Percentiles rank a stretch among this genome's conserved stretches.
Conservation (phyloP, 2,113 vertebrate genomes). For the Phodopus roborovskii region DNA sequence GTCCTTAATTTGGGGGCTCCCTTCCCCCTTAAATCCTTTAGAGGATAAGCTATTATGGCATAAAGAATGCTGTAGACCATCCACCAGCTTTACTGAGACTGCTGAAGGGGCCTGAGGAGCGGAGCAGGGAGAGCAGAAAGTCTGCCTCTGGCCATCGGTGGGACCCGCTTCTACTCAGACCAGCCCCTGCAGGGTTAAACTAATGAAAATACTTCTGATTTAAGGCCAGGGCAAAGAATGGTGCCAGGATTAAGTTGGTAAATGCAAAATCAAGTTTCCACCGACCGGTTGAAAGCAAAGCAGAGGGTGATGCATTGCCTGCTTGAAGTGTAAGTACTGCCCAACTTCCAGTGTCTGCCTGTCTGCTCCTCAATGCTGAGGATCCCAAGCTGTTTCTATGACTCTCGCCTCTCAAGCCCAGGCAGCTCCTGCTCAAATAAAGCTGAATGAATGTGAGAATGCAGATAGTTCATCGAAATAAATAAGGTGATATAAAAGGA, state of each 20-base stretch:
- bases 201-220: neutral
- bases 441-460: neutral
- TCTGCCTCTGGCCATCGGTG: accelerated
- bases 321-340: neutral
- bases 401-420: neutral
- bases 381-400: neutral
- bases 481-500: neutral
- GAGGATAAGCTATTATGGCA: neutral
- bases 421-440: neutral
- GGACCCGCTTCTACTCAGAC: neutral
- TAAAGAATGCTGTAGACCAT: neutral
- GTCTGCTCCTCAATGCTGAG: neutral
- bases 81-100: neutral
- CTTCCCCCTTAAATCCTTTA: neutral
- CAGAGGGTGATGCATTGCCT: neutral
- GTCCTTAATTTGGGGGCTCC: neutral
- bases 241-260: neutral
- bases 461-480: neutral
- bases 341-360: neutral
- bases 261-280: neutral
- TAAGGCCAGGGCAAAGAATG: neutral
- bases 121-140: neutral
- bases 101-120: neutral
- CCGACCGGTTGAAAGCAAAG: neutral
- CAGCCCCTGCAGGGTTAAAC: neutral